A percentile compares a stretch with the other conserved stretches of the same genome.
Evolutionary conservation across 1,140 invertebrate genomes (phyloP).

Genomic region (Lethrus apterus): DNA sequence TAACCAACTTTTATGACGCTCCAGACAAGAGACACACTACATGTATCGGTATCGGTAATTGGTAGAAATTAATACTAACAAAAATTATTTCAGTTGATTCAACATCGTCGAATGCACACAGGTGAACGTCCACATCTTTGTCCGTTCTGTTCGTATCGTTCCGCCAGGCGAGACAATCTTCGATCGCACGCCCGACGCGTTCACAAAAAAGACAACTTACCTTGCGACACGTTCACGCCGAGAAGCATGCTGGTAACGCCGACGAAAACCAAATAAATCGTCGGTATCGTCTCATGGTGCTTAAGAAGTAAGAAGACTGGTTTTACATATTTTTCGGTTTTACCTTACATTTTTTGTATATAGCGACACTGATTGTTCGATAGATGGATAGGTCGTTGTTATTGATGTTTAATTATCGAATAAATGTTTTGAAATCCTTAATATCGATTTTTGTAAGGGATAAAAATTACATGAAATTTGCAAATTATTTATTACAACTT

Average conservation of each 20-base stretch:
- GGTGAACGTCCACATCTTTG: slow-evolving; percentile 46
- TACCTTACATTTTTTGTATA: not conserved
- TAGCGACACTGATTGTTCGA: not conserved
- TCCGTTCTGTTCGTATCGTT: slow-evolving; percentile 48
- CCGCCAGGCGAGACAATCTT: slow-evolving; percentile 29
- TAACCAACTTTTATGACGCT: too few relatives aligned
- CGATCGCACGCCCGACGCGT: slow-evolving; percentile 46
- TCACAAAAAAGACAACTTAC: slow-evolving; percentile 50
- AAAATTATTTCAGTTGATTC: slow-evolving; percentile 36
- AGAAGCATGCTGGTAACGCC: slow-evolving; percentile 43
- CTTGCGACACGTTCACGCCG: slow-evolving; percentile 48
- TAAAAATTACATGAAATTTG: too few relatives aligned
- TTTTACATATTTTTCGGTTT: not conserved
- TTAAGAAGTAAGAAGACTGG: not conserved
- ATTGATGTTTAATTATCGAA: slow-evolving; percentile 1
- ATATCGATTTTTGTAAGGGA: too few relatives aligned
- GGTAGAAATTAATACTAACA: too few relatives aligned
- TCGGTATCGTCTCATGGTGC: not conserved
- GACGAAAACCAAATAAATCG: slow-evolving; percentile 17
- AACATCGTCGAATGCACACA: slow-evolving; percentile 50
- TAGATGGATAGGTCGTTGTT: not conserved
- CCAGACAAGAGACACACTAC: too few relatives aligned
- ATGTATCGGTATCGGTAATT: too few relatives aligned
- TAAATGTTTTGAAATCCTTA: too few relatives aligned
- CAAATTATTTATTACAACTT: too few relatives aligned